Evolutionary conservation across 2,113 vertebrate genomes (phyloP).

Genomic region (Ailurus styani): DNA sequence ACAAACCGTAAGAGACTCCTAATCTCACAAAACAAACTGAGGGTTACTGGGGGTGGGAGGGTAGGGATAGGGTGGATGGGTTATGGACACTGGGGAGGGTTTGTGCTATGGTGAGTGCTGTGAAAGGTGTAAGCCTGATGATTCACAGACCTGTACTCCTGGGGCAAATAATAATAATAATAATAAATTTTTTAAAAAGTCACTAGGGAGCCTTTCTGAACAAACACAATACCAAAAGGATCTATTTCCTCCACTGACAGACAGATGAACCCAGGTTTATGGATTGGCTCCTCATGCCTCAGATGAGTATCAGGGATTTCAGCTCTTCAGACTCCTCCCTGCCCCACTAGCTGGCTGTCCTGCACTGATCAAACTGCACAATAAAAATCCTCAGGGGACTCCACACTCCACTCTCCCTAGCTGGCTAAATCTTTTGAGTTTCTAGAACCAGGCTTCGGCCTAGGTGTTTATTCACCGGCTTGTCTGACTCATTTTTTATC

Average conservation of each 20-base stretch:
- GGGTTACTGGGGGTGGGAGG: no score
- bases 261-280: fast-evolving
- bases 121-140: no score
- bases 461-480: neutral
- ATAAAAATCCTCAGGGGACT: neutral
- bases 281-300: fast-evolving
- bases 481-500: conserved; percentile 44
- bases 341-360: neutral
- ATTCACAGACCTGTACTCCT: no score
- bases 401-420: neutral
- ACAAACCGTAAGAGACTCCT: no score
- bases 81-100: no score
- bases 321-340: fast-evolving
- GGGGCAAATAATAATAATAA: no score
- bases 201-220: neutral
- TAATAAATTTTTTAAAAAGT: no score
- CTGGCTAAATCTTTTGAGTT: neutral
- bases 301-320: neutral
- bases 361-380: neutral
- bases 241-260: neutral
- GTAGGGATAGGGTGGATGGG: no score
- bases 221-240: neutral
- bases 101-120: no score
- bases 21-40: no score
- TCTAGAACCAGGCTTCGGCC: neutral